Evolutionary conservation across 2,797 vertebrate species (phyloP), one percentile per base, ranked within the genome.

Genomic region (Acanthurus lineatus): DNA sequence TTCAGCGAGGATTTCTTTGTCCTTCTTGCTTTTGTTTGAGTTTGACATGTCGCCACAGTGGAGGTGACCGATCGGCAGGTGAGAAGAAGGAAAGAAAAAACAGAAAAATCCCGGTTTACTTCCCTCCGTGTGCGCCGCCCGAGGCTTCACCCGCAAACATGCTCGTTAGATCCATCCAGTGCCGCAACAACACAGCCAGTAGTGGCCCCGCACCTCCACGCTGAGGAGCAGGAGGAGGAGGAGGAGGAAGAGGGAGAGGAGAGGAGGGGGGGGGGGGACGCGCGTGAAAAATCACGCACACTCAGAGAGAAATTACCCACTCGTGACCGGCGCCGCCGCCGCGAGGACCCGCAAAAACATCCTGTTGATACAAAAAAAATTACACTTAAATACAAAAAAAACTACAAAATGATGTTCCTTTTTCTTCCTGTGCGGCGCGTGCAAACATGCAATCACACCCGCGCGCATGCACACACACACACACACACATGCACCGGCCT

Each of bases 1-100:
- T 68, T 98, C 97, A 9, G 96, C 97, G 65, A 98, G 96, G 88
- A 98, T 98, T 89, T 98, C 97, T 96, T 98, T 98, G 96, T 98
- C 97, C 94, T 98, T 98, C 90, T 97, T 98, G 95, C 95, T 97
- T 92, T 95, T 96, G 95, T 93, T 96, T 14, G 96, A 96, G 83
- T 96, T 96, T 90, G 97, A 97, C 97, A 98, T 98, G 91, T 93
- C 96, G 91, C 67, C 85, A 48, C 64, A 11, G 64, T 16, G 77
- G 28, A 74, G 84, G 81, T 78, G 86, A 75, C 22, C 9, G 57
- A 54, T 54, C 53, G 6, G 72, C 83, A 90, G 81, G 83, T 85
- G 63, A 66, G 61, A 49, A 6, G 49, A 83, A 64, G 51, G n/a
- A n/a, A n/a, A n/a, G 16, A 28, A 20, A 44, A 22, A 62, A 35